Evolutionary conservation across 2,113 vertebrate genomes (phyloP).

Genomic region (Cochlearius cochlearius): DNA sequence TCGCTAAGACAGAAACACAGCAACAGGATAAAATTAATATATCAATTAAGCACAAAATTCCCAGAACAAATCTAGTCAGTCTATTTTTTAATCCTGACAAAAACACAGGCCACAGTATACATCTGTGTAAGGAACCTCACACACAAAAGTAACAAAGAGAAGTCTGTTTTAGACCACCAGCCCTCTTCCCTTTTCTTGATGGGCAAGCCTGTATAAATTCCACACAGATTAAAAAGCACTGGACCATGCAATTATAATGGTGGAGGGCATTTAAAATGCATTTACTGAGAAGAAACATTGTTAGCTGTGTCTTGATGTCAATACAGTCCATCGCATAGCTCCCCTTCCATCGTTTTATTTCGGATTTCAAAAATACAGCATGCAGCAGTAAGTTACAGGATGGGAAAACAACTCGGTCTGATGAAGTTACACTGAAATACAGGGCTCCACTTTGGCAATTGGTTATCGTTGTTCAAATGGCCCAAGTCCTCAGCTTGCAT

Average conservation of each 20-base stretch:
- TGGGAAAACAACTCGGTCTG: neutral
- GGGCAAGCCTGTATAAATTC: neutral
- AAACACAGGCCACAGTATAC: neutral
- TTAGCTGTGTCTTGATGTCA: neutral
- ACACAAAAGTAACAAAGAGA: neutral
- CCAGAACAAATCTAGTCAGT: neutral
- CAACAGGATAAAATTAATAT: neutral
- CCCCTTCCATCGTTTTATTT: neutral
- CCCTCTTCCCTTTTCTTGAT: neutral
- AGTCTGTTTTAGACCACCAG: neutral
- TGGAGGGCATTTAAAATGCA: neutral
- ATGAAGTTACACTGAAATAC: neutral
- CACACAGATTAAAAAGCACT: slow-evolving; percentile 10
- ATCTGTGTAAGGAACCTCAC: neutral
- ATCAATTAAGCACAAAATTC: neutral
- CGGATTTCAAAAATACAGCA: neutral
- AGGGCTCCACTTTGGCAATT: neutral
- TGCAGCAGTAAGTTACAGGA: neutral
- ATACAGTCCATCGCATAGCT: neutral
- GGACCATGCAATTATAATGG: slow-evolving; percentile 20
- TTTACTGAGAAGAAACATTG: neutral
- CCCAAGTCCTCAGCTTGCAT: neutral
- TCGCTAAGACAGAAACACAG: neutral
- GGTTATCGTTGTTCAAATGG: neutral
- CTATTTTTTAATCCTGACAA: neutral